Conservation (phyloP, 2,888 invertebrate species). For the Elmis aenea region DNA sequence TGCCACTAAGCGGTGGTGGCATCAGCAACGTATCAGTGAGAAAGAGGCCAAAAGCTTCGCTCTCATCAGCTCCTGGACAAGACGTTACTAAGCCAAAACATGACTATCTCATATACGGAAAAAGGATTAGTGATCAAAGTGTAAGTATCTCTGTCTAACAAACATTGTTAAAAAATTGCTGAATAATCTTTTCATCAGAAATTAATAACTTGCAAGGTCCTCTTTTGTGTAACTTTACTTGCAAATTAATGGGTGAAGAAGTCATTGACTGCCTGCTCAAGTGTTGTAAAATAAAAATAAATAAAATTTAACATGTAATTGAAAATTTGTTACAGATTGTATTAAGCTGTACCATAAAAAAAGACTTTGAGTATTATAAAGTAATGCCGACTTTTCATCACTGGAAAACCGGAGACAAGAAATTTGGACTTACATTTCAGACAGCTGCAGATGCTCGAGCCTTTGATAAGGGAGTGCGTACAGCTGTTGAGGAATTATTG, state of each 20-base stretch:
- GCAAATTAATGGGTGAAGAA: too few relatives aligned
- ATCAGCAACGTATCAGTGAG: slow-evolving; percentile 90
- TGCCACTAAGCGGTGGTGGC: slow-evolving; percentile 89
- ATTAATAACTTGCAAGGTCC: too few relatives aligned
- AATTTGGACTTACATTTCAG: slow-evolving; percentile 93
- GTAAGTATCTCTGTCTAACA: too few relatives aligned
- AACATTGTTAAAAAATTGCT: too few relatives aligned
- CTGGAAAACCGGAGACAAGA: slow-evolving; percentile 93
- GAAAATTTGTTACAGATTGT: slow-evolving; percentile 65
- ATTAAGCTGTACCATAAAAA: slow-evolving; percentile 89
- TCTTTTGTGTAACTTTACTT: too few relatives aligned
- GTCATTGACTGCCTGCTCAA: slow-evolving; percentile 15
- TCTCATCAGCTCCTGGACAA: slow-evolving; percentile 26
- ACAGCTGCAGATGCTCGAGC: slow-evolving; percentile 91
- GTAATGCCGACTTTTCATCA: slow-evolving; percentile 99
- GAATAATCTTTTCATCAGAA: too few relatives aligned
- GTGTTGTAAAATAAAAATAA: not conserved
- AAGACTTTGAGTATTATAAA: slow-evolving; percentile 94
- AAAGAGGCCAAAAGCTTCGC: slow-evolving; percentile 56
- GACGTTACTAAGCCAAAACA: slow-evolving; percentile 58
- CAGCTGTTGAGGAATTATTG: slow-evolving; percentile 82
- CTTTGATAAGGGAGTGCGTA: slow-evolving; percentile 87
- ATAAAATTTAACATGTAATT: not conserved
- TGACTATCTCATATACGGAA: slow-evolving; percentile 91
- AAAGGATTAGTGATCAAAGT: slow-evolving; percentile 86